Conservation (phyloP, 2,113 vertebrate species). For the Rhinoptilus africanus region DNA sequence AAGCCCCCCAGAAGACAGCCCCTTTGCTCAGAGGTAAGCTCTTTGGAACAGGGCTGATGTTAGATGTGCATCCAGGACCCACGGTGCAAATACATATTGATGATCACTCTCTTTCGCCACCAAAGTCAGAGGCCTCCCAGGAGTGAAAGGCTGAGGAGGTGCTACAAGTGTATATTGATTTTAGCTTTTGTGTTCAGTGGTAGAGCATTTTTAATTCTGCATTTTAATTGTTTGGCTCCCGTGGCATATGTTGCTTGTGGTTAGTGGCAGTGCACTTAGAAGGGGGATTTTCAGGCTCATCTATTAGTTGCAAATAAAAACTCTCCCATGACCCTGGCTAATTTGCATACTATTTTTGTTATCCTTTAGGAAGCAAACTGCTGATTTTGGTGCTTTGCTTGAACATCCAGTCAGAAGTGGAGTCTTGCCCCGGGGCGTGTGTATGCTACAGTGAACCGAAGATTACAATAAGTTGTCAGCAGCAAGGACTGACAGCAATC, state of each 20-base stretch:
- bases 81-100: fast-evolving
- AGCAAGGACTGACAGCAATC: conserved; percentile 91
- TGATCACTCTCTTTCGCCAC: background rate
- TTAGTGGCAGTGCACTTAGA: background rate
- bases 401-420: conserved; percentile 80
- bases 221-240: background rate
- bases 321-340: background rate
- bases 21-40: background rate
- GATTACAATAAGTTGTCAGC: conserved; percentile 94
- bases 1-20: background rate
- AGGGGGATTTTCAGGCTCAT: background rate
- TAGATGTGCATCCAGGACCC: background rate
- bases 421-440: conserved; percentile 90
- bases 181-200: background rate
- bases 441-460: conserved; percentile 94
- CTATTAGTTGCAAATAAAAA: background rate
- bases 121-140: background rate
- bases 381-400: conserved; percentile 92
- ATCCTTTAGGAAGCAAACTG: conserved; percentile 84
- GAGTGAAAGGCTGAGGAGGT: background rate
- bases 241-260: background rate
- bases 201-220: background rate
- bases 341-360: conserved; percentile 33
- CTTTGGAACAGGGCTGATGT: background rate
- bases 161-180: background rate